A percentile compares a stretch with the other conserved stretches of the same genome.
Conservation (phyloP, 2,113 vertebrate species). For the Ursus arctos region DNA sequence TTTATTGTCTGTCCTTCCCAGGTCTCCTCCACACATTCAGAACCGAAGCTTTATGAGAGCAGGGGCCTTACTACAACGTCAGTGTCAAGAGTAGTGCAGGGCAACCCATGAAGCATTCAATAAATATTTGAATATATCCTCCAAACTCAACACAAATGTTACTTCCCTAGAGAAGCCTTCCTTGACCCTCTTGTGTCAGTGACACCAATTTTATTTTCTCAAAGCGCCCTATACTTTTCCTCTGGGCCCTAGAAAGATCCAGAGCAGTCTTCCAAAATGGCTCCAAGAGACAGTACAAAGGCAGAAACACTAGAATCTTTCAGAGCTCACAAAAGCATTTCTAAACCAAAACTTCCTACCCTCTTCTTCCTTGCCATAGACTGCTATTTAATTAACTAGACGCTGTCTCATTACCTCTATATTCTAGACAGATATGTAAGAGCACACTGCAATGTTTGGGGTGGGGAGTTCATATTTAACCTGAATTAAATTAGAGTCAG, state of each 20-base stretch:
- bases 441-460: constrained; percentile 15
- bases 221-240: constrained; percentile 28
- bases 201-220: constrained; percentile 32
- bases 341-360: constrained; percentile 2
- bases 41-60: neutral
- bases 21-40: neutral
- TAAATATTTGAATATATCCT: neutral
- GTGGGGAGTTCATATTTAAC: neutral
- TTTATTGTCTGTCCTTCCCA: neutral
- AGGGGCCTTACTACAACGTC: neutral
- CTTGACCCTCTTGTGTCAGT: neutral
- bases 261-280: constrained; percentile 44
- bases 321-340: constrained; percentile 46
- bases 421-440: constrained; percentile 50
- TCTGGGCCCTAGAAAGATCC: neutral
- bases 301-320: constrained; percentile 26
- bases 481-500: constrained; percentile 61
- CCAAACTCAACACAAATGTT: constrained; percentile 7
- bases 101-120: neutral
- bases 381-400: constrained; percentile 47
- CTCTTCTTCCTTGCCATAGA: neutral
- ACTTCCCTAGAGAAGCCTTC: constrained; percentile 2
- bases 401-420: neutral
- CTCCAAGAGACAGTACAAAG: neutral
- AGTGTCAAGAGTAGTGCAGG: neutral